Evolutionary conservation across 2,888 invertebrate genomes (phyloP), one percentile per base, ranked within the genome.

Genomic region (Diloba caeruleocephala): DNA sequence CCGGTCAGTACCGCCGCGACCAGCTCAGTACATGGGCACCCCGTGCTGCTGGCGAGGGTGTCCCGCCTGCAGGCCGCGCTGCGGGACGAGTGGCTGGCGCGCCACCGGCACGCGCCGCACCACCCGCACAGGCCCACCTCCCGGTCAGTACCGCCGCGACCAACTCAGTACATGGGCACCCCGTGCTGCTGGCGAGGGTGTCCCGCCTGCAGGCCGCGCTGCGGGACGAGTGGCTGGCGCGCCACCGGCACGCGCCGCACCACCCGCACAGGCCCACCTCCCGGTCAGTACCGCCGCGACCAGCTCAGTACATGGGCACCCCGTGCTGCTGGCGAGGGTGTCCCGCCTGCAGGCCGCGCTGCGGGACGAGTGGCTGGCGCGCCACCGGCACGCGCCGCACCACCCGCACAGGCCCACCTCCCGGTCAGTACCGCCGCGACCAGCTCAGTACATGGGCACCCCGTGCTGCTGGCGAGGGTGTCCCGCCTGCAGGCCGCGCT

Each of bases 1-100:
- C 33, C 67, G 77, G 77, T 36, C 2, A 9, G 31, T 14, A 23
- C 14, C 1, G 21, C 12, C 2, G 15, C 29, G 6, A n/a, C n/a
- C 14, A 7, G 17, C 31, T n/a, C 17, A 23, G 28, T 34, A 25
- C 26, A 19, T 28, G 15, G 33, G 10, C 10, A 8, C 14, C 25
- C 25, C 9, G 25, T 25, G 8, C 92, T 99, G 55, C 97, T 99
- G 96, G 97, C 97, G 7, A 94, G 98, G 39, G 97, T 98, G 36
- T 98, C 97, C 68, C 95, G 96, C 9, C 95, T 98, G 65, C 96
- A 96, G 42, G 96, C 97, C 0, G 96, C 96, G 48, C 94, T 98
- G 57, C 94, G 96, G 55, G 98, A 99, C 88, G 97, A 98, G 87
- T 99, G 98, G 98, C 62, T 61, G 71, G 49, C 61, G 0, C 34